Base-by-base conservation (phyloP, 2,797 vertebrate genomes). In the Columba guinea region DNA sequence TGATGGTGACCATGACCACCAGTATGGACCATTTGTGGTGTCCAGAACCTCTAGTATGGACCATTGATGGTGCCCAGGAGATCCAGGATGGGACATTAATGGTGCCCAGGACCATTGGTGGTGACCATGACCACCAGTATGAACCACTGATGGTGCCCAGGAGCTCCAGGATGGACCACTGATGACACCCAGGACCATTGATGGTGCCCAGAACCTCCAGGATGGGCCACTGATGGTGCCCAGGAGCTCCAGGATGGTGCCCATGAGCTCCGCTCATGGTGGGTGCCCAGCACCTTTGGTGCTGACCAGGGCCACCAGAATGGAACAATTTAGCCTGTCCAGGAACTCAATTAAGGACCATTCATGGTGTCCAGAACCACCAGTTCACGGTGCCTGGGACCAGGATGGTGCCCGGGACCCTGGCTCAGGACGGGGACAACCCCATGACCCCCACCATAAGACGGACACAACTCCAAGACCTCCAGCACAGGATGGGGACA, bases 371-470 rank as follows among this genome's bases (percentile, higher is more conserved):
- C 35, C 52, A 26, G 11, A 2, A 26, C 9, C 20, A 8, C 17
- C 35, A 35, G 35, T 35, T 35, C 35, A 41, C 20, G 67, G 19
- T 24, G 5, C 9, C 46, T 46, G 51, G n/a, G 8, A 56, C 41
- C 15, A 30, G 49, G 27, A 48, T 4, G 26, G 9, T 6, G 23
- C 5, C 60, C 21, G 19, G 7, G 52, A 58, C 13, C 27, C 26
- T 7, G 18, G 10, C 26, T 7, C 9, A 13, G 34, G 67, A 14
- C 15, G 10, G 21, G 35, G 56, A 18, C 39, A 41, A 10, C 52
- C 13, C 68, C 28, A 15, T 17, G 41, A 41, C 20, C 13, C 16
- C 16, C 15, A 2, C 3, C 10, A 8, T 7, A 2, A 0, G 32
- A 6, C 12, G 13, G 32, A 13, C 11, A 39, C 37, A 39, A 2